phyloP scores from a whole-genome alignment of 2,113 vertebrate species.

The Boleophthalmus pectinirostris region DNA sequence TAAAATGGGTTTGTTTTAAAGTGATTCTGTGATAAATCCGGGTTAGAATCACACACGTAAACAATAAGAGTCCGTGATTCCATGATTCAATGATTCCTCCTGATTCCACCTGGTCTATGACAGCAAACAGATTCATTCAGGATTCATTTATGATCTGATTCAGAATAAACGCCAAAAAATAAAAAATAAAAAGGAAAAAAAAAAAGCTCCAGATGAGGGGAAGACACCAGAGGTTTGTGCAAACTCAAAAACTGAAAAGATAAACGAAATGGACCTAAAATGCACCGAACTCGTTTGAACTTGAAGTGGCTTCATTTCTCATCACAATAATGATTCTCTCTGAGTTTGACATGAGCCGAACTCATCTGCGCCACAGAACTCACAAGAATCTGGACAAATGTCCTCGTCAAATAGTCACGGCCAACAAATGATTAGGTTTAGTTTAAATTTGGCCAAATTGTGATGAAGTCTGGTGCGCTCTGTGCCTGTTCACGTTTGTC shows the following conservation, averaged over 20 bases:
- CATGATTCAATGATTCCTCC: no score
- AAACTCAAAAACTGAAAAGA: neutral
- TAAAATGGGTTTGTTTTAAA: no score
- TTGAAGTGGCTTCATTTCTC: neutral
- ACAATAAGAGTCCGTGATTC: neutral
- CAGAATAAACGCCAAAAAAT: neutral
- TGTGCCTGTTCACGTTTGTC: neutral
- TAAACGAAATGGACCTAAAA: neutral
- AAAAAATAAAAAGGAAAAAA: no score
- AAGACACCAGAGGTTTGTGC: no score
- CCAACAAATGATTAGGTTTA: neutral
- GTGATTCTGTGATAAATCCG: no score
- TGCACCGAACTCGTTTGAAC: neutral
- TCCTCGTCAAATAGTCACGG: neutral
- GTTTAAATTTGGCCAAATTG: neutral
- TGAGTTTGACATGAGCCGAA: neutral
- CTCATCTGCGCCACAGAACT: neutral
- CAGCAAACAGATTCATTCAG: neutral
- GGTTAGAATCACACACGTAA: neutral
- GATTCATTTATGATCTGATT: neutral
- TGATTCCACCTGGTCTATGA: neutral
- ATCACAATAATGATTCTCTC: neutral
- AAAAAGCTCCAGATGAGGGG: no score
- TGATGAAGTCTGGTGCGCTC: neutral
- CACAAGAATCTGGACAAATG: neutral